Percentiles rank a stretch among this genome's conserved stretches.
phyloP scores from a whole-genome alignment of 2,113 vertebrate genomes.

The Pelmatolapia mariae region DNA sequence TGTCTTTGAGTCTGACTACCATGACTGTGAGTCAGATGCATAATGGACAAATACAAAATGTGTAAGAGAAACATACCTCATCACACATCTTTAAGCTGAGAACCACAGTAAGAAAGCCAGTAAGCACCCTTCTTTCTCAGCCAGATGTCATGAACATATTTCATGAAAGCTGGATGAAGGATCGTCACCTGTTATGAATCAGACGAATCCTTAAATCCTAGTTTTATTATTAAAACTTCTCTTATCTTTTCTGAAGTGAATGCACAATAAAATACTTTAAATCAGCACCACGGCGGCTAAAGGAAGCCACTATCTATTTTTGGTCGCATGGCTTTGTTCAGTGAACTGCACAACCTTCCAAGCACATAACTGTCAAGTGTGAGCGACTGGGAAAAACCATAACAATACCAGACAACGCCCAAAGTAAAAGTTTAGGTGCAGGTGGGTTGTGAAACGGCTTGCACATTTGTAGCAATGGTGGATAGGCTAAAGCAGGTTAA shows the following conservation, averaged over 20 bases:
- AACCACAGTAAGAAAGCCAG: neutral
- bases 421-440: neutral
- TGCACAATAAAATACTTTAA: neutral
- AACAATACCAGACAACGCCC: neutral
- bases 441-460: neutral
- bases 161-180: conserved; percentile 34
- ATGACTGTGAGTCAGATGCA: neutral
- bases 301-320: neutral
- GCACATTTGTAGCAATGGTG: rapidly evolving
- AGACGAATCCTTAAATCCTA: neutral
- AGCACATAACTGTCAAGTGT: neutral
- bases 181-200: conserved; percentile 9
- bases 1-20: neutral
- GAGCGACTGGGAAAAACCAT: neutral
- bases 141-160: conserved; percentile 1
- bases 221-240: neutral
- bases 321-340: neutral
- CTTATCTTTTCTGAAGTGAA: neutral
- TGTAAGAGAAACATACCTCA: neutral
- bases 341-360: neutral
- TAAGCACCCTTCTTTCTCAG: neutral
- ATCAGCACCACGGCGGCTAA: neutral
- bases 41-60: neutral
- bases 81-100: neutral
- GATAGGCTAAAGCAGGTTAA: rapidly evolving